Percentiles rank a stretch among this genome's conserved stretches.
phyloP scores from a whole-genome alignment of 2,797 vertebrate species.

The Gambelia wislizenii region DNA sequence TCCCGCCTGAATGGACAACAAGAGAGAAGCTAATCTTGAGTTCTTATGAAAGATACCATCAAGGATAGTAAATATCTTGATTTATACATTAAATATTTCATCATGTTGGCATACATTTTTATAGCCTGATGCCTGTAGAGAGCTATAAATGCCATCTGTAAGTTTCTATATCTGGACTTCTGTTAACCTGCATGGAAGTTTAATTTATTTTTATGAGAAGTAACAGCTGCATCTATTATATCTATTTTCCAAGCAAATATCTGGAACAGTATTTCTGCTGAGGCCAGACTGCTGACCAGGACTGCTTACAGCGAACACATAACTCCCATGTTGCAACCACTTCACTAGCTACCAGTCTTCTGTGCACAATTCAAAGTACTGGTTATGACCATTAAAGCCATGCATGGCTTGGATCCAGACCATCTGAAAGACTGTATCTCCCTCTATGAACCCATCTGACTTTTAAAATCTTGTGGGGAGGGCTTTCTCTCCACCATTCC shows the following conservation, averaged over 20 bases:
- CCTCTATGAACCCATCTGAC: too few relatives aligned
- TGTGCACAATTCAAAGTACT: too few relatives aligned
- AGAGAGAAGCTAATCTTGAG: neutral
- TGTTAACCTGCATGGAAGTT: constrained; percentile 13
- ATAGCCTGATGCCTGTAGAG: constrained; percentile 9
- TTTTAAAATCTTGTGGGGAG: too few relatives aligned
- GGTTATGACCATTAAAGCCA: too few relatives aligned
- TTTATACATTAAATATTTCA: constrained; percentile 34
- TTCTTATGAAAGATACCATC: constrained; percentile 12
- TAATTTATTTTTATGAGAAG: constrained; percentile 27
- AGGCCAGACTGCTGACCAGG: too few relatives aligned
- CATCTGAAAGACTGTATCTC: too few relatives aligned
- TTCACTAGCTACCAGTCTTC: too few relatives aligned
- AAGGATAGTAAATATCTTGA: constrained; percentile 25
- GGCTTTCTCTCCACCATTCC: too few relatives aligned
- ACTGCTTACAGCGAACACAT: too few relatives aligned
- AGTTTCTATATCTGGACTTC: constrained; percentile 34
- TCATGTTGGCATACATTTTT: constrained; percentile 15
- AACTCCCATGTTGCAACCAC: too few relatives aligned
- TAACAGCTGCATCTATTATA: constrained; percentile 18
- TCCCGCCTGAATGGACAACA: constrained; percentile 6
- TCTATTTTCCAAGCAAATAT: constrained; percentile 18
- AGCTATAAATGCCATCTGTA: neutral
- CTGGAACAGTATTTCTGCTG: neutral
- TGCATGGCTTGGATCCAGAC: too few relatives aligned